phyloP scores from a whole-genome alignment of 2,888 invertebrate species.

The Calameuta filiformis region DNA sequence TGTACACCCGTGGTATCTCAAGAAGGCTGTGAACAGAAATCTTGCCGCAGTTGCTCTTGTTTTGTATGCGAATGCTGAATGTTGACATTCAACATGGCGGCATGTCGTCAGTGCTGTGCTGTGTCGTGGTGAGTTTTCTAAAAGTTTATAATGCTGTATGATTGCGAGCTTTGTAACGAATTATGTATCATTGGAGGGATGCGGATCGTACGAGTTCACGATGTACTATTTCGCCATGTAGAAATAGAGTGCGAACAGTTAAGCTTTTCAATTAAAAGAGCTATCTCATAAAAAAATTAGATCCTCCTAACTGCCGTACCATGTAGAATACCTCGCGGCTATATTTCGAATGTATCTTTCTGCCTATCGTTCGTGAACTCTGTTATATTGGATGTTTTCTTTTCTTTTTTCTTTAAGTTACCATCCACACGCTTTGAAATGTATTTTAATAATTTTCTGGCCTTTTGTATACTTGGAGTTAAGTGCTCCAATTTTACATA shows the following conservation, averaged over 20 bases:
- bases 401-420: not conserved
- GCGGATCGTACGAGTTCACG: constrained; percentile 10
- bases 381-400: not conserved
- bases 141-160: constrained; percentile 40
- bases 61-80: constrained; percentile 58
- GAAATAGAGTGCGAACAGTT: not conserved
- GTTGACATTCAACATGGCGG: constrained; percentile 94
- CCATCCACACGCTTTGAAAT: not conserved
- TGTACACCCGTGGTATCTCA: constrained; percentile 10
- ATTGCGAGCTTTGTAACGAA: constrained; percentile 11
- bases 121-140: constrained; percentile 90
- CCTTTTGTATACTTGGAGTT: not conserved
- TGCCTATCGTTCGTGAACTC: not conserved
- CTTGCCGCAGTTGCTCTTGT: constrained; percentile 19
- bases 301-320: constrained; percentile 7
- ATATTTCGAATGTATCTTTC: constrained; percentile 9
- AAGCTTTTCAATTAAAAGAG: not conserved
- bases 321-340: constrained; percentile 14
- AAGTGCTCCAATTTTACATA: not conserved
- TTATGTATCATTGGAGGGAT: constrained; percentile 21
- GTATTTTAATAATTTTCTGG: not conserved
- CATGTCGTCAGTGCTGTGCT: constrained; percentile 96
- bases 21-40: constrained; percentile 21
- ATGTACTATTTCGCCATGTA: not conserved
- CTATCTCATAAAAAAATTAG: constrained; percentile 5